Base-by-base conservation (phyloP, 2,888 invertebrate genomes). In the Dyspetes luteomarginatus region DNA sequence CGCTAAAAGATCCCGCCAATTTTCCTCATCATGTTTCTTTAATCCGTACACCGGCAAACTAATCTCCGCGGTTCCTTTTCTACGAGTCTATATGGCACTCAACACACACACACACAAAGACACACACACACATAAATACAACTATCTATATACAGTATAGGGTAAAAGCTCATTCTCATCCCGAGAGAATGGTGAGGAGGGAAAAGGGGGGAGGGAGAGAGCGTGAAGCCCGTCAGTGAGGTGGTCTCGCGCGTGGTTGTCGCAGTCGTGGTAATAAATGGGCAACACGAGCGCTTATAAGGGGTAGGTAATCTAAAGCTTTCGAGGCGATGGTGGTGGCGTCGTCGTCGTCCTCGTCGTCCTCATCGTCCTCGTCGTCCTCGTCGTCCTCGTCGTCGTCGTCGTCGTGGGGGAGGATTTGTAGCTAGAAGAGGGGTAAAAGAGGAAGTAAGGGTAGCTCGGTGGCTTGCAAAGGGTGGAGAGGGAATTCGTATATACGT, bases 281-380 rank as follows among this genome's bases (percentile, higher is more conserved):
- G 90, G 91, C 90, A 90, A 91, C 91, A 91, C 90, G 91, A 91
- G 90, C 90, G 90, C 91, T 90, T 91, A 91, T 91, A 91, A 91
- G 90, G 90, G 88, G 90, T 90, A 90, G 91, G 90, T 89, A 90
- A 91, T 91, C 90, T 90, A 90, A 90, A 90, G 91, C 90, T 91
- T 89, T 87, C 84, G 88, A 87, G 87, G 87, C 86, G 88, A 86
- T 74, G 84, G 86, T 74, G 65, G 82, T 81, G 78, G 84, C 82
- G 76, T 77, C 81, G 43, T 52, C 26, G 55, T n/a, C n/a, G n/a
- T n/a, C n/a, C n/a, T n/a, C n/a, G n/a, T n/a, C n/a, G n/a, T n/a
- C n/a, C n/a, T n/a, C n/a, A n/a, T n/a, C n/a, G n/a, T n/a, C n/a
- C n/a, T n/a, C n/a, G n/a, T n/a, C n/a, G n/a, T n/a, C n/a, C n/a